Base-by-base conservation (phyloP, 1,140 invertebrate genomes). In the Hestina assimilis region DNA sequence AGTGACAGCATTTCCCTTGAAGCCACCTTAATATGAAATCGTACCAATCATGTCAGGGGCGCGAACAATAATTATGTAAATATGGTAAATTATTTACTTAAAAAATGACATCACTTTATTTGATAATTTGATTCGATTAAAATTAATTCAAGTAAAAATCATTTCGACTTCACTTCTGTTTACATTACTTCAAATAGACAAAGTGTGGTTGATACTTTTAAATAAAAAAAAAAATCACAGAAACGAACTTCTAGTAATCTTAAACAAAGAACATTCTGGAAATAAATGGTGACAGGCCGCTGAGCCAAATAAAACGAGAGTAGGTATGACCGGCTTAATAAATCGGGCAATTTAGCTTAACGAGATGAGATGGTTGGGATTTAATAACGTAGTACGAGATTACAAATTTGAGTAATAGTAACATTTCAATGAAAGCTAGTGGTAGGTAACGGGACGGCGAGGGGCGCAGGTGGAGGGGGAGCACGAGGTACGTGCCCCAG, bases 401-500 rank as follows among this genome's bases (percentile, higher is more conserved):
- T 54, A 62, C 45, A 58, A 56, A 63, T 57, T 57, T 42, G 57
- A 66, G 63, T 63, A 71, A 73, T 76, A 72, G 69, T 75, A 79
- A 73, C 63, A 78, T 78, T 86, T 86, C 75, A 84, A 78, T 87
- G 81, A 82, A 85, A 78, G 65, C 73, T 74, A 75, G 69, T 78
- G 71, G 73, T 78, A 80, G 74, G 75, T 82, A 81, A 82, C 80
- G 77, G 80, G 74, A 76, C 75, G 77, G 33, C 55, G 63, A 59
- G 69, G 75, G 72, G 63, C 61, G 74, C 59, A 65, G 61, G 69
- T 63, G 72, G 73, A 59, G 75, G 79, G 79, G 79, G 66, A 58
- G 71, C 74, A 75, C 75, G 78, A 81, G 79, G 82, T 84, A 81
- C 82, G 79, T 85, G 84, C 71, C 84, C 83, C 62, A 87, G 83